Conservation (phyloP, 2,797 vertebrate species). For the Sebastes alutus region DNA sequence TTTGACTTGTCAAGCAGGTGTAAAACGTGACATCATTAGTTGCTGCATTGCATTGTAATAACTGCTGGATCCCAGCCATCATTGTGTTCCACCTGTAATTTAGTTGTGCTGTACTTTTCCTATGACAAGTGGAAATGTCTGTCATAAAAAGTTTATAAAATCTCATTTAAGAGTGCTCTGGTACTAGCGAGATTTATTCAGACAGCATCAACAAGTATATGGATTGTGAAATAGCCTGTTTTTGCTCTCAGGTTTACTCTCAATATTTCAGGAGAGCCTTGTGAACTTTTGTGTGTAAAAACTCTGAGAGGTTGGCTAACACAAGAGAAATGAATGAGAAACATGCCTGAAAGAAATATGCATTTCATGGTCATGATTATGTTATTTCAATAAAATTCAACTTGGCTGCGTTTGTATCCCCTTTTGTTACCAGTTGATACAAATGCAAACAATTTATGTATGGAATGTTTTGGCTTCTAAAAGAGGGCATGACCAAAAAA, state of each 20-base stretch:
- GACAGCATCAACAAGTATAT: background rate
- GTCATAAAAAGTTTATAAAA: background rate
- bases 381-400: background rate
- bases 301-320: background rate
- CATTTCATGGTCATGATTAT: background rate
- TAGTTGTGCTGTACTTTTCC: background rate
- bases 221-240: background rate
- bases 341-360: background rate
- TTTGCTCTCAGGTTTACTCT: background rate
- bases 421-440: background rate
- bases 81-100: background rate
- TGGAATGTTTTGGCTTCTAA: background rate
- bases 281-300: background rate
- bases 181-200: background rate
- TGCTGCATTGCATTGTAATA: background rate
- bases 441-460: background rate
- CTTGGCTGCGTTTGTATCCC: background rate
- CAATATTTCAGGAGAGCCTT: background rate
- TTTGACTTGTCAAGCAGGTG: background rate
- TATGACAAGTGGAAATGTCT: background rate
- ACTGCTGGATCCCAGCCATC: background rate
- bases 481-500: background rate
- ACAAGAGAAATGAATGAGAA: background rate
- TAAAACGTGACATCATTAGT: background rate
- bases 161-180: background rate